Evolutionary conservation across 2,113 vertebrate genomes (phyloP).

Genomic region (Himantopus leucocephalus): DNA sequence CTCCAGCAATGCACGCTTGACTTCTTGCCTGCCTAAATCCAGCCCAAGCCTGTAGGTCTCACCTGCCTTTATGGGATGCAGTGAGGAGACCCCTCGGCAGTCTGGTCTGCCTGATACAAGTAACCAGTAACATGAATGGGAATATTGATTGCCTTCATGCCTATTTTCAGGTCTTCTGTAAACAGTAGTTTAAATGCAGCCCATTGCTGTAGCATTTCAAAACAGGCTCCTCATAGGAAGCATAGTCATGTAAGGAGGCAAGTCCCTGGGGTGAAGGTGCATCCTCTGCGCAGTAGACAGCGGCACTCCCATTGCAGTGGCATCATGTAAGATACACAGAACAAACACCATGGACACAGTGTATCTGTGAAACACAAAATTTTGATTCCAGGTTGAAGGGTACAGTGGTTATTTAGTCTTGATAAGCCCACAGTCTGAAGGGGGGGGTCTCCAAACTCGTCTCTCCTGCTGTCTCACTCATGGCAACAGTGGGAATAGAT

Average conservation of each 20-base stretch:
- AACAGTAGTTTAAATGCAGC: background rate
- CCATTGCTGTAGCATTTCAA: background rate
- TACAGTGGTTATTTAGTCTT: background rate
- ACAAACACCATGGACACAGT: background rate
- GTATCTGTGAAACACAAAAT: background rate
- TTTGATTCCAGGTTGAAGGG: background rate
- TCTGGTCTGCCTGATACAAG: background rate
- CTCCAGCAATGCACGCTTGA: background rate
- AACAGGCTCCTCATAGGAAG: background rate
- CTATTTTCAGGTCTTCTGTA: background rate
- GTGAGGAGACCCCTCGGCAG: background rate
- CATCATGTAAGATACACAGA: rapidly evolving
- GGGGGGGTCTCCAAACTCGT: background rate
- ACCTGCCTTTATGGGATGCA: background rate
- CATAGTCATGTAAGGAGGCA: background rate
- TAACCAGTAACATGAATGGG: background rate
- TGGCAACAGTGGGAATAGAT: background rate
- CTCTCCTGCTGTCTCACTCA: background rate
- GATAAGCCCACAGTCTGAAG: background rate
- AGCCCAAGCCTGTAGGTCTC: background rate
- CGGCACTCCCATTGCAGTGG: background rate
- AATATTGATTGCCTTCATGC: background rate
- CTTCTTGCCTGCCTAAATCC: background rate
- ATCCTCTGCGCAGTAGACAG: background rate
- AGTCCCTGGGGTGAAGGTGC: background rate